A percentile compares a stretch with the other conserved stretches of the same genome.
Conservation (phyloP, 2,797 vertebrate genomes). For the Poeciliopsis presidionis region DNA sequence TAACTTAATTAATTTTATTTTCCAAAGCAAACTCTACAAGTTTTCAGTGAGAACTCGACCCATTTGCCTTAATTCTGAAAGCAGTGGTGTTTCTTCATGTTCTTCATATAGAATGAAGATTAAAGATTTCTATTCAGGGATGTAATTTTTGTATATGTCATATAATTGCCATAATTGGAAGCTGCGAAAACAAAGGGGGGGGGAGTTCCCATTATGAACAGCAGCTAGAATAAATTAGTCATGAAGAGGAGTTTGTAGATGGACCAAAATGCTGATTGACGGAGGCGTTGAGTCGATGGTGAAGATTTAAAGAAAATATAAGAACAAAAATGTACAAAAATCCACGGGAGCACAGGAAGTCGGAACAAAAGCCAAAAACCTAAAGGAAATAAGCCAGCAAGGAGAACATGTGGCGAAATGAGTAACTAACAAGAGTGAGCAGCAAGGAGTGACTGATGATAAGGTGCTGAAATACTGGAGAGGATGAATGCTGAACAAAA, state of each 20-base stretch:
- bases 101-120: neutral
- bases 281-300: too few relatives aligned
- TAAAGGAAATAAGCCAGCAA: neutral
- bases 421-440: too few relatives aligned
- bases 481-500: too few relatives aligned
- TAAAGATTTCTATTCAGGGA: neutral
- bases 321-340: too few relatives aligned
- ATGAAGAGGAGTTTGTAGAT: too few relatives aligned
- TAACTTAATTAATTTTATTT: neutral
- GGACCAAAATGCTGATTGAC: too few relatives aligned
- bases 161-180: neutral
- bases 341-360: too few relatives aligned
- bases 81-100: neutral
- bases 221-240: too few relatives aligned
- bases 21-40: neutral
- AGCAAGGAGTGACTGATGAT: too few relatives aligned
- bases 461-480: conserved; percentile 3
- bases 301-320: too few relatives aligned
- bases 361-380: neutral
- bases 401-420: too few relatives aligned
- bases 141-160: neutral
- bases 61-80: neutral
- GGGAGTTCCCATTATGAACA: neutral
- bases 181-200: too few relatives aligned
- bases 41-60: neutral